phyloP scores from a whole-genome alignment of 1,140 invertebrate genomes.

The Drosophila yakuba region DNA sequence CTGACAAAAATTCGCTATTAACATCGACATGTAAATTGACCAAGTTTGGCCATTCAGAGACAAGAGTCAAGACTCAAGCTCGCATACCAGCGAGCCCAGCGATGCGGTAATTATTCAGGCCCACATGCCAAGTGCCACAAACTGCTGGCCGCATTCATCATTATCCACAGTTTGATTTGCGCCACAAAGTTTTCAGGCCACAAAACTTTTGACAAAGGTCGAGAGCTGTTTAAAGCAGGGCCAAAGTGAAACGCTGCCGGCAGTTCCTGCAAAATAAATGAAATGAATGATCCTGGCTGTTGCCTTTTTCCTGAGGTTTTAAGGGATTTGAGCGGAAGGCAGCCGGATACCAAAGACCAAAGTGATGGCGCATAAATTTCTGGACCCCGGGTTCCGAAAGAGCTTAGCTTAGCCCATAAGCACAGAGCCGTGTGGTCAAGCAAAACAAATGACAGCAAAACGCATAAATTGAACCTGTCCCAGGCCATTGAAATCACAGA shows the following conservation, averaged over 20 bases:
- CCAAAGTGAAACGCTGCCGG: slow-evolving; percentile 68
- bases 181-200: slow-evolving; percentile 63
- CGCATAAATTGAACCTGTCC: slow-evolving; percentile 49
- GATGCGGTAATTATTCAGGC: slow-evolving; percentile 77
- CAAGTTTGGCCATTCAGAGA: slow-evolving; percentile 40
- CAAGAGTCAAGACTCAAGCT: slow-evolving; percentile 21
- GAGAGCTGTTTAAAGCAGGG: slow-evolving; percentile 69
- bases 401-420: slow-evolving; percentile 51
- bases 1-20: slow-evolving; percentile 26
- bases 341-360: slow-evolving; percentile 54
- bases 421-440: slow-evolving; percentile 62
- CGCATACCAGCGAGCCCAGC: slow-evolving; percentile 19
- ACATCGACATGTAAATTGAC: slow-evolving; percentile 77
- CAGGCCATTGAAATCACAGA: slow-evolving; percentile 29
- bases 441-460: slow-evolving; percentile 59
- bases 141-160: slow-evolving; percentile 72
- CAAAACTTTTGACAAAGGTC: slow-evolving; percentile 78
- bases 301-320: slow-evolving; percentile 55
- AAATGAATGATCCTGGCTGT: slow-evolving; percentile 59
- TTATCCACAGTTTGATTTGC: slow-evolving; percentile 74
- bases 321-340: slow-evolving; percentile 61
- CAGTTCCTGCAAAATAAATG: slow-evolving; percentile 74
- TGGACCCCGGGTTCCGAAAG: slow-evolving; percentile 48
- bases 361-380: slow-evolving; percentile 78
- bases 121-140: slow-evolving; percentile 37